phyloP scores from a whole-genome alignment of 2,113 vertebrate genomes.

The Ceuthmochares aereus region DNA sequence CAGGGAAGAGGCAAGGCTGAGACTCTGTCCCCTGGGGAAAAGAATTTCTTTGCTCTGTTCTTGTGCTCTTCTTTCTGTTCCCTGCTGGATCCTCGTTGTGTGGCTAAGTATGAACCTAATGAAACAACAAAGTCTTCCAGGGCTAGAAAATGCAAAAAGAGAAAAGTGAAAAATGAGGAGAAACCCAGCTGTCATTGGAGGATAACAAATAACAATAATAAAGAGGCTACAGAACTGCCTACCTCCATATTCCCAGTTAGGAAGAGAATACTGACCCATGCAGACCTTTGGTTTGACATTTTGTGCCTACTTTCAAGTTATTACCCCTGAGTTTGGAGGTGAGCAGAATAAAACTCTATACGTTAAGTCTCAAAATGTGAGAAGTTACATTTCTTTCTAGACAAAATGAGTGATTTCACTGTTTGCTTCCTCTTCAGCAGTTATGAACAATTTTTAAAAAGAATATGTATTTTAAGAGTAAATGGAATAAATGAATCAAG shows the following conservation, averaged over 20 bases:
- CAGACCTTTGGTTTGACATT: background rate
- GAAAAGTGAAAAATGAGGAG: background rate
- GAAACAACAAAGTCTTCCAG: background rate
- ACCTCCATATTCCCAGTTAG: background rate
- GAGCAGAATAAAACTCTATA: background rate
- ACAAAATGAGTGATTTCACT: background rate
- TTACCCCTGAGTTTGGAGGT: background rate
- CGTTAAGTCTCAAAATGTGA: background rate
- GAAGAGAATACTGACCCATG: background rate
- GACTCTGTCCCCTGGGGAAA: background rate
- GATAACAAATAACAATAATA: background rate
- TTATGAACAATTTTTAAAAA: background rate
- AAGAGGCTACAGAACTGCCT: background rate
- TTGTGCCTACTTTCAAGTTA: background rate
- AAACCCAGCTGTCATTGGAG: background rate
- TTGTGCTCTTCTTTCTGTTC: background rate
- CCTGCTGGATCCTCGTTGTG: rapidly evolving
- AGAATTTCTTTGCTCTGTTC: background rate
- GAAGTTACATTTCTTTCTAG: background rate
- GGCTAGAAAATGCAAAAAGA: background rate
- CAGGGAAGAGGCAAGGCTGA: background rate
- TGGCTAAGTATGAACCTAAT: background rate
- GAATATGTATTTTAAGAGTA: background rate
- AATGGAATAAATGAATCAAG: background rate
- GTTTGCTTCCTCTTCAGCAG: background rate